Conservation (phyloP, 2,113 vertebrate species). For the Xenopus laevis region DNA sequence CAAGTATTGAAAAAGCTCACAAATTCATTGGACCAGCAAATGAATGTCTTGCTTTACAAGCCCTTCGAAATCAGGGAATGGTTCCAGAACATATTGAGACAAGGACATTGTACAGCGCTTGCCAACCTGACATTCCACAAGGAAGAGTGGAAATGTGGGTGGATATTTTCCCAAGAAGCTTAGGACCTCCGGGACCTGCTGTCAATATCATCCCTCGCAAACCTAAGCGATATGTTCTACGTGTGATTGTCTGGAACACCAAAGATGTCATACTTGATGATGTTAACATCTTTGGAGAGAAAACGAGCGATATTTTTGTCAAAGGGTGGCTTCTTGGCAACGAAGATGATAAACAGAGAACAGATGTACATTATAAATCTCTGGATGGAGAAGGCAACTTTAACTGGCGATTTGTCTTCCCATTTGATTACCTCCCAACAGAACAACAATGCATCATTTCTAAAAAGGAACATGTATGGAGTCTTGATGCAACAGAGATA, state of each 20-base stretch:
- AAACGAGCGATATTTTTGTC: slow-evolving; percentile 95
- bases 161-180: slow-evolving; percentile 88
- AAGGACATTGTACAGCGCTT: too few relatives aligned
- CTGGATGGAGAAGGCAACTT: slow-evolving; percentile 83
- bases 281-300: slow-evolving; percentile 91
- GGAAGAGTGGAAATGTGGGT: slow-evolving; percentile 96
- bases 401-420: too few relatives aligned
- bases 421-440: too few relatives aligned
- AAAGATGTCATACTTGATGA: slow-evolving; percentile 97
- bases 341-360: slow-evolving; percentile 73
- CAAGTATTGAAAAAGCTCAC: slow-evolving; percentile 73
- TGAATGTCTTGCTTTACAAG: slow-evolving; percentile 83
- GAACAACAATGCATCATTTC: too few relatives aligned
- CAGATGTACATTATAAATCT: slow-evolving; percentile 94
- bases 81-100: slow-evolving; percentile 92
- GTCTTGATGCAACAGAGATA: too few relatives aligned
- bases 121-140: too few relatives aligned
- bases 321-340: slow-evolving; percentile 68
- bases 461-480: too few relatives aligned
- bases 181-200: slow-evolving; percentile 84
- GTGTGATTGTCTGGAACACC: slow-evolving; percentile 78
- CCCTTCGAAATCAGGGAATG: slow-evolving; percentile 83
- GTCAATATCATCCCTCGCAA: slow-evolving; percentile 91
- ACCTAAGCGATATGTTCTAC: slow-evolving; percentile 66
- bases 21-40: slow-evolving; percentile 79